Conservation (phyloP, 2,113 vertebrate genomes). For the Zapornia atra region DNA sequence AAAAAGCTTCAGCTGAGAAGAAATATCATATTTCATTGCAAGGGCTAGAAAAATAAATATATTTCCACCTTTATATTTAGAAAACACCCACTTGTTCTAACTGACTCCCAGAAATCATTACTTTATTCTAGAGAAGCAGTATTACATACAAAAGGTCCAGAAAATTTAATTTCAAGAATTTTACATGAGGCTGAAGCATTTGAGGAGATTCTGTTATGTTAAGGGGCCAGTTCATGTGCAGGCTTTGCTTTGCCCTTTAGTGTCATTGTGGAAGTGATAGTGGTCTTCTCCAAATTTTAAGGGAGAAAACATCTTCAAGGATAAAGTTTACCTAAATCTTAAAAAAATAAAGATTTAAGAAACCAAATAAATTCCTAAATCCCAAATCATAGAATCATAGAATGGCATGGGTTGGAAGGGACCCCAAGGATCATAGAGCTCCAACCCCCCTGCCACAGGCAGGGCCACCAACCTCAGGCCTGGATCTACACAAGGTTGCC, state of each 20-base stretch:
- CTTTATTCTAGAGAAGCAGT: not conserved
- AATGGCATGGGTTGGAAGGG: too few species aligned
- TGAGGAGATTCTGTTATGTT: not conserved
- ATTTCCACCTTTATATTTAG: not conserved
- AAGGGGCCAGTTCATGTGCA: not conserved
- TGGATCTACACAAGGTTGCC: too few species aligned
- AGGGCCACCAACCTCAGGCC: too few species aligned
- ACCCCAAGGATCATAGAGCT: too few species aligned
- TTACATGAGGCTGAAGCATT: not conserved
- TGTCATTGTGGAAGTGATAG: not conserved
- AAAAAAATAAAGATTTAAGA: not conserved
- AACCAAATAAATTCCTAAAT: not conserved
- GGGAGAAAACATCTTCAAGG: not conserved
- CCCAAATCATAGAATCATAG: too few species aligned
- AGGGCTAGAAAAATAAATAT: not conserved
- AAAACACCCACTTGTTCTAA: not conserved
- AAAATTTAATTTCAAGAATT: not conserved
- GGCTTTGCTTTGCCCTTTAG: not conserved
- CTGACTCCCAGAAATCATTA: not conserved
- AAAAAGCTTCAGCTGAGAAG: not conserved
- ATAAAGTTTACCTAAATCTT: not conserved
- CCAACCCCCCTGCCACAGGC: too few species aligned
- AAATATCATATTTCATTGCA: not conserved
- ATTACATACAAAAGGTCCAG: not conserved
- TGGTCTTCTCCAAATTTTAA: not conserved